These are phyloP conservation scores for Trisateles emortualis DNA, from an alignment of 2,888 invertebrate species.

Conservation along the genomic window DNA sequence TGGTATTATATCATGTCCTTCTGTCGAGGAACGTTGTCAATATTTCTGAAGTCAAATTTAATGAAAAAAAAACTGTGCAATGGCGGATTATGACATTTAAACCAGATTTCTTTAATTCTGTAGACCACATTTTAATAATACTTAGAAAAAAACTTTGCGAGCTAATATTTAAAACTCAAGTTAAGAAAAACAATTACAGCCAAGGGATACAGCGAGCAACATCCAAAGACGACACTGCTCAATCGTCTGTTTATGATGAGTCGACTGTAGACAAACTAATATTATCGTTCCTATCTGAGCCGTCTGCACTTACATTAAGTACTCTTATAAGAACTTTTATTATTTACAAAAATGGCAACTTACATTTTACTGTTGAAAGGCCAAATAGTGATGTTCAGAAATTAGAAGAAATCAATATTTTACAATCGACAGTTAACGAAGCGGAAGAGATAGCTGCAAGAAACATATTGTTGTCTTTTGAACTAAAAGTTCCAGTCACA, in stretches of 20 bases:
- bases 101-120: constrained; percentile 21
- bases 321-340: constrained; percentile 22
- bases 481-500: constrained; percentile 22
- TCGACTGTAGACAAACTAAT: not conserved
- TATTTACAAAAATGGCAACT: not conserved
- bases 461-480: not conserved
- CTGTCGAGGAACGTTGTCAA: constrained; percentile 22
- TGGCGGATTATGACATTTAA: constrained; percentile 14
- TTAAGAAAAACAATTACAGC: too few relatives aligned
- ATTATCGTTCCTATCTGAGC: constrained; percentile 8
- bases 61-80: not conserved
- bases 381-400: not conserved
- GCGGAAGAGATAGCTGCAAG: not conserved
- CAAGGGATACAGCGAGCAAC: too few relatives aligned
- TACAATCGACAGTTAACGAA: not conserved
- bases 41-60: constrained; percentile 11
- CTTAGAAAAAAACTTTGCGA: constrained; percentile 5
- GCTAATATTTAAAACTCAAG: not conserved
- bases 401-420: not conserved
- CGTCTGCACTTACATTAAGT: constrained; percentile 6
- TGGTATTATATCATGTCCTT: constrained; percentile 35
- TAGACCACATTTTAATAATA: constrained; percentile 16
- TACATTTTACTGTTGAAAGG: constrained; percentile 6
- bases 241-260: not conserved
- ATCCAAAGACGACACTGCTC: too few relatives aligned